Evolutionary conservation across 53 echinoderm and acorn worm genomes (phyloP), one percentile per base, ranked within the genome.

Genomic region (Antedon mediterranea): DNA sequence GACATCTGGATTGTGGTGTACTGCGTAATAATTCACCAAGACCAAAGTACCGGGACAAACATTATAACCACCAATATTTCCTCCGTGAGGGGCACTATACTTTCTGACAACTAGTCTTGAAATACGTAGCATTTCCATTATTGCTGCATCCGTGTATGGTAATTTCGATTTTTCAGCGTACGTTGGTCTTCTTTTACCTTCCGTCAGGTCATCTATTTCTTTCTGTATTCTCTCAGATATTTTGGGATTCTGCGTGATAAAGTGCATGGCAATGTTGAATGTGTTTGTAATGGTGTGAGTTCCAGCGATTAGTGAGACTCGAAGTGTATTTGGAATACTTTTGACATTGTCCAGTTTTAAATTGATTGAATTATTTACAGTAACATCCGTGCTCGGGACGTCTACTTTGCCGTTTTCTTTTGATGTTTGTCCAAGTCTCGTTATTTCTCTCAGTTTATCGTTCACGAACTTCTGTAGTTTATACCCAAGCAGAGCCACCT

Each of bases 1-100:
- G 8, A 73, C 73, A 30, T 80, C 34, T 27, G 81, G 73, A 30
- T 80, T 73, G 74, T 80, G 81, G 73, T 80, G 73, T 34, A 80
- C 72, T 0, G 73, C 81, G 30, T 73, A 73, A 27, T 72, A 31
- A 43, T 80, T 80, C 34, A 76, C 29, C 26, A 76, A 57, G 9
- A 57, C 23, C 57, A 57, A 23, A 3, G 57, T 57, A 18, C 57
- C 57, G 3, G 57, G 57, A 57, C 57, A 57, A 13, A 57, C 11
- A 15, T 57, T 57, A 57, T 57, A 57, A 57, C 57, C 57, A 26
- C 57, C 23, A 2, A 57, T 13, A 26, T 26, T 57, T 23, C 57
- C 57, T 2, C 57, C 57, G 57, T 57, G 57, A 23, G 57, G 57
- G 26, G 57, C 57, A 23, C 11, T 18, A 57, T 57, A 57, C 20